Evolutionary conservation across 2,113 vertebrate species (phyloP), one percentile per base, ranked within the genome.

Genomic region (Eudyptes chrysolophus): DNA sequence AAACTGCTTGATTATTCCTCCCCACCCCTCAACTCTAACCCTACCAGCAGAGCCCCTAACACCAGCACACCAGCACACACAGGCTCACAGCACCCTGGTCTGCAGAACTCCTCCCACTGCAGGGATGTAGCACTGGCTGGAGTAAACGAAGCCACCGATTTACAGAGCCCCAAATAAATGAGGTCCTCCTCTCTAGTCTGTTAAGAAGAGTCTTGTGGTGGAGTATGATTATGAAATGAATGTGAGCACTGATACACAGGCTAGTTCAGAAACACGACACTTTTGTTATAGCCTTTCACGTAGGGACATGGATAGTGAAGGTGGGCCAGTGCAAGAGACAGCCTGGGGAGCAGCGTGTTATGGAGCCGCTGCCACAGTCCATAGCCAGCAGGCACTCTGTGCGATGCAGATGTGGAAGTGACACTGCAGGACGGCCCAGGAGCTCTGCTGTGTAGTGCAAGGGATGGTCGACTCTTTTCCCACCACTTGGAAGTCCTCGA

Each of bases 261-360:
- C 24, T 38, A 0, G 1, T 46, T 69, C 51, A 74, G 75, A 81
- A 90, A 88, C 0, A 0, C 17, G 38, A 26, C 44, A 16, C 29
- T 57, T 69, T 5, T 19, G 7, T 70, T 40, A 77, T 0, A 70
- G 36, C 16, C 29, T 65, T 87, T 61, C 24, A 66, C 0, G 0
- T 1, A 22, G 27, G 13, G 34, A 66, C 2, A 2, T 4, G 30
- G 55, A 49, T 5, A 17, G 19, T 46, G 30, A 82, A 44, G 30
- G 71, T 21, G 7, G 25, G 29, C 8, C 32, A 66, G 51, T 19
- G 16, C n/a, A 84, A 46, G 64, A 74, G 34, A 46, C 55, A 71
- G 52, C 13, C 22, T 16, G 27, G 36, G 36, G 52, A 80, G 20
- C 20, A 21, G 9, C 10, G 15, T 68, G n/a, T 38, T 42, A 16